These are phyloP conservation scores for Bothrops jararaca DNA, from an alignment of 2,113 vertebrate species.

Conservation along the genomic window DNA sequence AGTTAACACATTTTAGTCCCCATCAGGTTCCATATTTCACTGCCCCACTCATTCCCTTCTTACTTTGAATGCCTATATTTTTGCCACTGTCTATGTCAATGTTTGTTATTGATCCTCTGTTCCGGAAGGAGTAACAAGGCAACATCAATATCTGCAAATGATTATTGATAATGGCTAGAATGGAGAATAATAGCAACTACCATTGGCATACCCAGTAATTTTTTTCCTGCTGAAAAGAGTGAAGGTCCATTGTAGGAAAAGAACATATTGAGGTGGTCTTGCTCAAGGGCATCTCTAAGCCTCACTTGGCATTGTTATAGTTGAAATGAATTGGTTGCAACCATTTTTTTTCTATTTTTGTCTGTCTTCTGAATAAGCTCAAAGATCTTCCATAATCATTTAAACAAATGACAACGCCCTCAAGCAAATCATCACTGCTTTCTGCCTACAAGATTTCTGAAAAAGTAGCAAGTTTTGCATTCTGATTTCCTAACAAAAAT, in stretches of 20 bases:
- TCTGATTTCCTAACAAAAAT: background rate
- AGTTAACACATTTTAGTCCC: background rate
- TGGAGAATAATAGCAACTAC: background rate
- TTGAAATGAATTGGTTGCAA: background rate
- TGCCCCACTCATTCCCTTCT: background rate
- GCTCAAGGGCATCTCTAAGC: background rate
- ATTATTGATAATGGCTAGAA: background rate
- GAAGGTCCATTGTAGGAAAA: background rate
- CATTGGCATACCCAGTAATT: background rate
- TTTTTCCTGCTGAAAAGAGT: background rate
- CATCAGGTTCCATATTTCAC: background rate
- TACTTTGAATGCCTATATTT: background rate
- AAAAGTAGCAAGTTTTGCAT: background rate
- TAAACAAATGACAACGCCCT: rapidly evolving
- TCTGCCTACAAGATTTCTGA: background rate
- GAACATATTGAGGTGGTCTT: background rate
- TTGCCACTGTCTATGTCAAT: background rate
- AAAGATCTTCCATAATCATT: background rate
- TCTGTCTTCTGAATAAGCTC: background rate
- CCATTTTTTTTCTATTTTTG: background rate
- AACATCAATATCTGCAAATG: background rate
- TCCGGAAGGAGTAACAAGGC: background rate
- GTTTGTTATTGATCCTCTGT: background rate
- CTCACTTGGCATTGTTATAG: background rate
- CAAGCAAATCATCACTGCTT: background rate